Percentiles rank a stretch among this genome's conserved stretches.
These are phyloP conservation scores for Clupea harengus DNA, from an alignment of 2,113 vertebrate species.

Conservation along the genomic window DNA sequence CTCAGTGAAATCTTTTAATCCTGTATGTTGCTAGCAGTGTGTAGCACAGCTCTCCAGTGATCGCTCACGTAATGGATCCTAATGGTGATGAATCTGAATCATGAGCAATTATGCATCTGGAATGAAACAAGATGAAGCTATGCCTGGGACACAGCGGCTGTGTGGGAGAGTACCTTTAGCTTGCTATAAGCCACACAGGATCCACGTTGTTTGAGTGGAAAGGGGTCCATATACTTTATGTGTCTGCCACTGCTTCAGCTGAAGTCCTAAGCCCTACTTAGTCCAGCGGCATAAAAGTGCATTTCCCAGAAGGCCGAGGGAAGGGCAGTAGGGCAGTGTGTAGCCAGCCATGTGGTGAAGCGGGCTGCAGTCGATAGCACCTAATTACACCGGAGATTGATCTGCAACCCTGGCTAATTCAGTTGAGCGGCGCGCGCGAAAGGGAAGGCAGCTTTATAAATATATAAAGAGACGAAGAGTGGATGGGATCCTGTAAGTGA, in stretches of 20 bases:
- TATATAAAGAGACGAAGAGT: background rate
- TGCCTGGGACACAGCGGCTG: no score
- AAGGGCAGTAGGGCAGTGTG: conserved; percentile 21
- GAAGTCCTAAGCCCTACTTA: background rate
- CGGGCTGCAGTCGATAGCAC: conserved; percentile 71
- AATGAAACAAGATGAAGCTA: no score
- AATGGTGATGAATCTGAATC: conserved; percentile 11
- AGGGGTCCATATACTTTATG: background rate
- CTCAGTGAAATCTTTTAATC: background rate
- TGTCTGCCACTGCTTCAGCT: background rate
- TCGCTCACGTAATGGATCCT: background rate
- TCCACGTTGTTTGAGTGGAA: background rate
- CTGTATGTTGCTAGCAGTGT: background rate
- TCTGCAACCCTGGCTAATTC: conserved; percentile 69
- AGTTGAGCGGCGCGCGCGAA: conserved; percentile 28
- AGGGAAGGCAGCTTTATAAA: background rate
- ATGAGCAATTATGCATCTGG: no score
- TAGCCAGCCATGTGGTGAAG: conserved; percentile 58
- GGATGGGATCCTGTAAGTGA: background rate
- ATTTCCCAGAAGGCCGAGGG: conserved; percentile 29
- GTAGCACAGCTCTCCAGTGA: conserved; percentile 23
- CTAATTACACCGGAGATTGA: conserved; percentile 76
- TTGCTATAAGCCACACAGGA: no score
- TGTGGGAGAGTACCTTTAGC: no score
- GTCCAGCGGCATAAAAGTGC: conserved; percentile 9